A percentile compares a stretch with the other conserved stretches of the same genome.
Conservation (phyloP, 1,140 invertebrate genomes). For the Drosophila varians region DNA sequence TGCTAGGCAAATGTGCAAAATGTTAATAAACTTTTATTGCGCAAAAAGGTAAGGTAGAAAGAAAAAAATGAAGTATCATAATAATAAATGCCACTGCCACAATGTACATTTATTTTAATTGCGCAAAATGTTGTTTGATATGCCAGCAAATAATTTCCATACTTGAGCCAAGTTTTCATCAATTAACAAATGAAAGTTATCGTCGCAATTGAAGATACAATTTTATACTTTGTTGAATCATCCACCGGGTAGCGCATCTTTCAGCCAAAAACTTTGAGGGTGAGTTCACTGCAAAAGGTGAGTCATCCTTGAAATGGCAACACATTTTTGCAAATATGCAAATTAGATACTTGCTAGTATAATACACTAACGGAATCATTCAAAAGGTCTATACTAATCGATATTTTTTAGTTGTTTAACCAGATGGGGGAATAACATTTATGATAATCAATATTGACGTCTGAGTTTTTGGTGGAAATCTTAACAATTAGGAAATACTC, state of each 20-base stretch:
- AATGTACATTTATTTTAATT: conserved; percentile 73
- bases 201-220: too few species aligned
- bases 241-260: conserved; percentile 25
- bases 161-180: conserved; percentile 32
- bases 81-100: conserved; percentile 35
- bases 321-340: not conserved
- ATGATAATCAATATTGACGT: not conserved
- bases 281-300: conserved; percentile 40
- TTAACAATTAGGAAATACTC: conserved; percentile 12
- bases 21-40: conserved; percentile 80
- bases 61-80: not conserved
- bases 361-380: not conserved
- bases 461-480: too few species aligned
- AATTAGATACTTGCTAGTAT: not conserved
- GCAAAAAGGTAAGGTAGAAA: conserved; percentile 54
- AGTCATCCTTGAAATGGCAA: conserved; percentile 9
- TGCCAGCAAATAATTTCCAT: conserved; percentile 54
- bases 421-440: not conserved
- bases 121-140: conserved; percentile 55
- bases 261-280: conserved; percentile 7
- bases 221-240: conserved; percentile 14
- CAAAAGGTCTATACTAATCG: not conserved
- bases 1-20: conserved; percentile 73
- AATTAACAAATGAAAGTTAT: conserved; percentile 45
- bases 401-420: not conserved